Evolutionary conservation across 30 jellyfish, hydroid and myxozoan genomes (phyloP).

Genomic region (Calvadosia cruxmelitensis): DNA sequence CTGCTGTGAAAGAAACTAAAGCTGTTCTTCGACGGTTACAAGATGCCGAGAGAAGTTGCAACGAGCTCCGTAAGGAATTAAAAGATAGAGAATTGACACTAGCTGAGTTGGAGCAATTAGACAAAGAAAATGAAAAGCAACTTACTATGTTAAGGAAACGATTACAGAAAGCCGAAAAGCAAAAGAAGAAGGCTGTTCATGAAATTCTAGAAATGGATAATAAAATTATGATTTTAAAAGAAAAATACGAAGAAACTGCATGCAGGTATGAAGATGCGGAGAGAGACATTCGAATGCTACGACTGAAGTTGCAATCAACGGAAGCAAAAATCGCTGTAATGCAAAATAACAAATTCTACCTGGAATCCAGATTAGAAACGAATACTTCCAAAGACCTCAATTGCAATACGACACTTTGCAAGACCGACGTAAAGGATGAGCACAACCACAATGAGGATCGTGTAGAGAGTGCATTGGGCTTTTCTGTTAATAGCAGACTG

Average conservation of each 20-base stretch:
- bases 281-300: slow-evolving; percentile 63
- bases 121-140: slow-evolving; percentile 63
- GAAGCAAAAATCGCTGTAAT: slow-evolving; percentile 87
- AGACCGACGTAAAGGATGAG: background rate
- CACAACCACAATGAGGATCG: background rate
- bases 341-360: slow-evolving; percentile 64
- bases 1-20: slow-evolving; percentile 37
- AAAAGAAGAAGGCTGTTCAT: slow-evolving; percentile 42
- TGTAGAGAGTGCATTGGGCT: background rate
- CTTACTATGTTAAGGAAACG: slow-evolving; percentile 43
- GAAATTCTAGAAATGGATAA: slow-evolving; percentile 47
- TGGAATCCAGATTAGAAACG: slow-evolving; percentile 48
- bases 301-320: slow-evolving; percentile 78
- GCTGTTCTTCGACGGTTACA: slow-evolving; percentile 45
- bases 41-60: slow-evolving; percentile 24
- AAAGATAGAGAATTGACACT: slow-evolving; percentile 31
- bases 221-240: slow-evolving; percentile 33
- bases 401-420: too few relatives aligned
- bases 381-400: too few relatives aligned
- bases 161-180: slow-evolving; percentile 55
- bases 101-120: slow-evolving; percentile 19
- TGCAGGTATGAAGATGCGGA: slow-evolving; percentile 16
- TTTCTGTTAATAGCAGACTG: background rate
- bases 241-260: slow-evolving; percentile 10
- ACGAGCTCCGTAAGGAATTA: slow-evolving; percentile 41